phyloP scores from a whole-genome alignment of 1,140 invertebrate genomes.

The Apis cerana region DNA sequence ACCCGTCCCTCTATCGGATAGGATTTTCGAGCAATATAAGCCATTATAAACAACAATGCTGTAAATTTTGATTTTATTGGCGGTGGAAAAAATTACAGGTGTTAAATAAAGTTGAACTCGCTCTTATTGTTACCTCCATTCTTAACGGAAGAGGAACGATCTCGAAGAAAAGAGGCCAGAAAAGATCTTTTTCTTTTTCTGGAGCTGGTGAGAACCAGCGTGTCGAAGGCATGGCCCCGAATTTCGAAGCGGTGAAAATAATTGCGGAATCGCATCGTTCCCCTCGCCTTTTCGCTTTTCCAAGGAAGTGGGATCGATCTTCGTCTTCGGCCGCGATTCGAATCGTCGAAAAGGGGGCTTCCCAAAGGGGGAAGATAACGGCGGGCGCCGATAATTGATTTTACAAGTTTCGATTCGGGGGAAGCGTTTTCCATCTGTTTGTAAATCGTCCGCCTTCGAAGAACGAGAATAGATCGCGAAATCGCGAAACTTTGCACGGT shows the following conservation, averaged over 20 bases:
- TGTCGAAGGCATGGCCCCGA: not conserved
- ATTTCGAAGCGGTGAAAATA: slow-evolving; percentile 15
- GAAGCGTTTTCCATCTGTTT: slow-evolving; percentile 23
- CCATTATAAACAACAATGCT: not conserved
- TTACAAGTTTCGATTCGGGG: slow-evolving; percentile 33
- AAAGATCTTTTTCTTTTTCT: not conserved
- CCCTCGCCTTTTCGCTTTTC: not conserved
- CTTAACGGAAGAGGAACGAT: no score
- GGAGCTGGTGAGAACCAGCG: not conserved
- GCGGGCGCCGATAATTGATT: slow-evolving; percentile 56
- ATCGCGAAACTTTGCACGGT: slow-evolving; percentile 2
- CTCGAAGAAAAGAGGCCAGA: no score
- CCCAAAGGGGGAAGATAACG: not conserved
- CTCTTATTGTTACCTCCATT: no score
- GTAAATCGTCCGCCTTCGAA: slow-evolving; percentile 18
- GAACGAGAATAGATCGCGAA: slow-evolving; percentile 15
- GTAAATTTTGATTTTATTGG: no score
- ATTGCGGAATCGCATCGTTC: slow-evolving; percentile 23
- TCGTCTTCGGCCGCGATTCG: slow-evolving; percentile 30
- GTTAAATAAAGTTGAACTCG: not conserved
- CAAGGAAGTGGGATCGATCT: slow-evolving; percentile 34
- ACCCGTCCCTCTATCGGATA: not conserved
- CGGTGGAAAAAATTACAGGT: no score
- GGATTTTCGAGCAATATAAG: not conserved
- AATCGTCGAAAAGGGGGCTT: slow-evolving; percentile 33